Percentiles rank a stretch among this genome's conserved stretches.
Conservation (phyloP, 2,113 vertebrate genomes). For the Rhinolophus sinicus region DNA sequence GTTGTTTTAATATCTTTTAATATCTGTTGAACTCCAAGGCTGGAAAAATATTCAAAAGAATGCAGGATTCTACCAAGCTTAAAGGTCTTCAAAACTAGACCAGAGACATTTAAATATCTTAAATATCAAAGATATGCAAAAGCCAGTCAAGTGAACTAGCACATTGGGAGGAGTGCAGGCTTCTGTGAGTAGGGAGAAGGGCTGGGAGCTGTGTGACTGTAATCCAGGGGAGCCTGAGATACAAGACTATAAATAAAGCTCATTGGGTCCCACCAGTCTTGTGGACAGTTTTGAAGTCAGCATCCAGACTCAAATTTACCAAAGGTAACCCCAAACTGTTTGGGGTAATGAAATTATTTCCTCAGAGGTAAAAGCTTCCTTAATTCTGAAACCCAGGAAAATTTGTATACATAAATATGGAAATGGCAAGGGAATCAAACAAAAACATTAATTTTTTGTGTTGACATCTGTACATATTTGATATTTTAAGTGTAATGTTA, state of each 20-base stretch:
- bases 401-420: not conserved
- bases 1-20: not conserved
- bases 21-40: not conserved
- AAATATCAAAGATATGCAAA: constrained; percentile 8
- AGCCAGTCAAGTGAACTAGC: not conserved
- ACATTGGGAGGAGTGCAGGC: not conserved
- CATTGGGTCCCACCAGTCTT: too few species aligned
- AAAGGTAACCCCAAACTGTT: not conserved
- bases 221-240: not conserved
- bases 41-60: constrained; percentile 14
- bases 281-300: not conserved
- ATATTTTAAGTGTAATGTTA: not conserved
- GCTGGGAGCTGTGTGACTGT: not conserved
- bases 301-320: not conserved
- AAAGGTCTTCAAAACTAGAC: not conserved
- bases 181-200: not conserved
- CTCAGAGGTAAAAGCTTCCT: not conserved
- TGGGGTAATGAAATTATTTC: not conserved
- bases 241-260: not conserved
- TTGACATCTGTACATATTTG: not conserved
- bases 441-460: not conserved
- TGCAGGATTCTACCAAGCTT: not conserved
- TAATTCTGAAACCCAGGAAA: not conserved
- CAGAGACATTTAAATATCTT: constrained; percentile 1
- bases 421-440: not conserved